phyloP scores from a whole-genome alignment of 2,797 vertebrate genomes.

The Acipenser oxyrinchus region DNA sequence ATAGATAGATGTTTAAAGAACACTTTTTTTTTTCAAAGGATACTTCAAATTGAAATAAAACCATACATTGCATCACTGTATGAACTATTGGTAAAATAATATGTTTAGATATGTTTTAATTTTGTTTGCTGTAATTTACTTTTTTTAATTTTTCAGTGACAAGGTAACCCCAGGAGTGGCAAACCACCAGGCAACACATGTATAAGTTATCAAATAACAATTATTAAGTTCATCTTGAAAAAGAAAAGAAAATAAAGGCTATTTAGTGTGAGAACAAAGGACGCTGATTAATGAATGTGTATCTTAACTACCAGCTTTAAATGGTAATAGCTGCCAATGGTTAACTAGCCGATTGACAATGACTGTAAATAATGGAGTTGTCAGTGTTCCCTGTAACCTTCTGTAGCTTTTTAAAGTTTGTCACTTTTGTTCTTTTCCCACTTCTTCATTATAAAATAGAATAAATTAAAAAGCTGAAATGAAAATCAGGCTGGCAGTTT shows the following conservation, averaged over 20 bases:
- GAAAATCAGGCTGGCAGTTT: constrained; percentile 49
- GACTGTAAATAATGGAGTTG: constrained; percentile 38
- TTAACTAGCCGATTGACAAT: constrained; percentile 31
- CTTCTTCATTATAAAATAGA: constrained; percentile 31
- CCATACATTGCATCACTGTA: too few species aligned
- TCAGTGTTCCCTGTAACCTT: constrained; percentile 7
- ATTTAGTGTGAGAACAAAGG: constrained; percentile 29
- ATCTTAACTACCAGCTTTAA: constrained; percentile 18
- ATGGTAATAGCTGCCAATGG: constrained; percentile 25
- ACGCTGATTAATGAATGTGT: constrained; percentile 34
- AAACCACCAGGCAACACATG: background rate
- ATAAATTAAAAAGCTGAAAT: constrained; percentile 46
- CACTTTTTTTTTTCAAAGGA: too few species aligned
- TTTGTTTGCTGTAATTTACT: too few species aligned
- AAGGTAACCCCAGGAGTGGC: background rate
- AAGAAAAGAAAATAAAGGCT: background rate
- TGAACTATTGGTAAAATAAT: too few species aligned
- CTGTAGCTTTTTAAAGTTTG: constrained; percentile 32
- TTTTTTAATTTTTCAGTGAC: too few species aligned
- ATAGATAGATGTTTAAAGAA: too few species aligned
- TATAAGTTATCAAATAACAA: background rate
- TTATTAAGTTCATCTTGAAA: background rate
- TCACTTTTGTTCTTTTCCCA: constrained; percentile 21
- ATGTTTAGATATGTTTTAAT: too few species aligned
- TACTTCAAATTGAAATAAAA: too few species aligned